Evolutionary conservation across 1,140 invertebrate species (phyloP), one percentile per base, ranked within the genome.

Genomic region (Cyclargus thomasi): DNA sequence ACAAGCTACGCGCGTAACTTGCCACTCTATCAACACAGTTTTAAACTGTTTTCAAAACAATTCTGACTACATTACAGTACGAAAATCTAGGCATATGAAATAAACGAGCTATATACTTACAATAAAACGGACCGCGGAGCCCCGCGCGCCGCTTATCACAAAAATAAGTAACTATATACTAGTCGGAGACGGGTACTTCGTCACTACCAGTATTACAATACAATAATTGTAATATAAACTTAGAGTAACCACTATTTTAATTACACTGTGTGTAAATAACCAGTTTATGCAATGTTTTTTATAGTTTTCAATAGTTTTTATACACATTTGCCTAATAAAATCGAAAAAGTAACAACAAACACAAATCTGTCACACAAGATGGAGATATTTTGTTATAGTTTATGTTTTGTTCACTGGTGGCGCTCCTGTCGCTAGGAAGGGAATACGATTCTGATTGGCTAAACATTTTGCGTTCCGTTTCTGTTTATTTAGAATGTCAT

Each of bases 111-210:
- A 79, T 84, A 85, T 87, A 87, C 88, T 86, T 83, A 88, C 83
- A 83, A 79, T 83, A 87, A 88, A 88, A 80, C 79, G 74, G 83
- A 82, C 78, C 85, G 85, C 80, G 73, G 83, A 80, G 82, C 78
- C 85, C 83, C 84, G 84, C 88, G 81, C 82, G 77, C 80, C 85
- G 87, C 84, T 91, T 91, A 91, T 91, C 90, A 90, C 90, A 90
- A 85, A 91, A 91, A 90, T 90, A 91, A 89, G 87, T 90, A 91
- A 90, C 85, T 91, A 90, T 90, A 91, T 86, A 86, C 86, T 83
- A 91, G 85, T 90, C 86, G 88, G 85, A 86, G 86, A 84, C 82
- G 82, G 78, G 65, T 83, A 85, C 88, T 88, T 88, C 85, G 88
- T 90, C 88, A 90, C 88, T 86, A 71, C 68, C 74, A 82, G 71